phyloP scores from a whole-genome alignment of 2,888 invertebrate genomes.

The Volucella inanis region DNA sequence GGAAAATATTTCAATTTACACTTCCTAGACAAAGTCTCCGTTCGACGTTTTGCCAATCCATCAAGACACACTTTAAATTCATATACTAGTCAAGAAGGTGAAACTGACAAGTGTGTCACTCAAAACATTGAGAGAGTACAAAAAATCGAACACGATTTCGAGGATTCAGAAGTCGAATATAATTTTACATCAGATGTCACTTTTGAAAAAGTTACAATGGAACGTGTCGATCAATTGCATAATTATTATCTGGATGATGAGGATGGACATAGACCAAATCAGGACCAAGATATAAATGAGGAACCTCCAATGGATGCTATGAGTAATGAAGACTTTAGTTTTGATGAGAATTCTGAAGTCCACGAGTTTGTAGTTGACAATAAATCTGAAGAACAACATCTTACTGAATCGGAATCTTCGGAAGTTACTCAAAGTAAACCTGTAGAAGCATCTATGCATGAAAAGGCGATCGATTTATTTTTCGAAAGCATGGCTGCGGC shows the following conservation, averaged over 20 bases:
- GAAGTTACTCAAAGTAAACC: neutral
- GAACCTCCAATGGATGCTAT: neutral
- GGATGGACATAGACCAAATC: neutral
- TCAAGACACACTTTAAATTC: neutral
- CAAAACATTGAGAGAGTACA: neutral
- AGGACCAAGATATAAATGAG: slow-evolving; percentile 26
- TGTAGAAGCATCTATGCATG: slow-evolving; percentile 33
- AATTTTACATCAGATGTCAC: slow-evolving; percentile 33
- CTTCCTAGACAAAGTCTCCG: slow-evolving; percentile 62
- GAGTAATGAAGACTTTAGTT: slow-evolving; percentile 33
- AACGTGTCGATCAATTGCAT: slow-evolving; percentile 41
- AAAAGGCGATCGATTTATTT: slow-evolving; percentile 70
- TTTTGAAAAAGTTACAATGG: slow-evolving; percentile 58
- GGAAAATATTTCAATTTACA: slow-evolving; percentile 68
- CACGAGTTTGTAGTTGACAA: slow-evolving; percentile 8
- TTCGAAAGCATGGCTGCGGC: slow-evolving; percentile 74
- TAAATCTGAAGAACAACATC: slow-evolving; percentile 42
- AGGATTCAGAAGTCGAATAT: slow-evolving; percentile 46
- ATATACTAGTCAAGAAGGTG: neutral
- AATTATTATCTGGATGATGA: slow-evolving; percentile 37
- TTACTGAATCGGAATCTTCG: slow-evolving; percentile 6
- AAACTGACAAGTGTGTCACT: neutral
- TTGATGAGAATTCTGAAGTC: slow-evolving; percentile 30
- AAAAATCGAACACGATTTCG: slow-evolving; percentile 26
- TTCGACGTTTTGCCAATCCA: slow-evolving; percentile 17